Conservation (phyloP, 2,113 vertebrate species). For the Morone chrysops region DNA sequence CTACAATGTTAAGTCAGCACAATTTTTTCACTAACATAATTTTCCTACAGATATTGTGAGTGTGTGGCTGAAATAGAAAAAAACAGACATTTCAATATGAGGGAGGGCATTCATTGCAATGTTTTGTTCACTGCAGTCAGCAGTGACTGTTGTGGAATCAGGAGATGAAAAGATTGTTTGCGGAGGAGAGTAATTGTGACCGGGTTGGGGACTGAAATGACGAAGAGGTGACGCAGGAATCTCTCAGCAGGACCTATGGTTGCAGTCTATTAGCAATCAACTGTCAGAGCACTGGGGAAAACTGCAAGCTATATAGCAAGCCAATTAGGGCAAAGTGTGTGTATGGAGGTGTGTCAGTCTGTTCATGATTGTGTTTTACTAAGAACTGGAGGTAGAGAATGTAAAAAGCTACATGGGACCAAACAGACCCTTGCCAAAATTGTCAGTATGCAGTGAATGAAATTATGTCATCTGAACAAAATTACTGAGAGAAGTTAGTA, state of each 20-base stretch:
- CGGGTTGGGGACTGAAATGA: constrained; percentile 28
- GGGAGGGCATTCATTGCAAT: background rate
- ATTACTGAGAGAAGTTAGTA: background rate
- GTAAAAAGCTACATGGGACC: background rate
- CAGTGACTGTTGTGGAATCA: constrained; percentile 1
- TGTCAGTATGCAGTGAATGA: background rate
- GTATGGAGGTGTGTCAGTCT: constrained; percentile 1
- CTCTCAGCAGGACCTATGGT: constrained; percentile 42
- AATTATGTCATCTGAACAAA: background rate
- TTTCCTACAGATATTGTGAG: background rate
- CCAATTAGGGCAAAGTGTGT: constrained; percentile 21
- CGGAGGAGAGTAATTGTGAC: background rate
- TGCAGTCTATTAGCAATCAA: constrained; percentile 60
- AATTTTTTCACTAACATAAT: background rate
- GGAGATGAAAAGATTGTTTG: background rate
- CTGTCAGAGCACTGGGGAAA: constrained; percentile 20
- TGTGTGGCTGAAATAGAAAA: background rate
- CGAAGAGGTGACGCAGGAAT: constrained; percentile 42
- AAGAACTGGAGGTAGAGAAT: background rate
- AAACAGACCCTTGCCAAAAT: background rate
- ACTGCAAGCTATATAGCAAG: constrained; percentile 11
- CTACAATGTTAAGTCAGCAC: background rate
- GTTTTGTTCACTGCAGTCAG: background rate
- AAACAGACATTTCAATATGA: background rate
- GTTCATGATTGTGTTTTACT: background rate